Base-by-base conservation (phyloP, 1,140 invertebrate species). In the Helicorthomorpha holstii region DNA sequence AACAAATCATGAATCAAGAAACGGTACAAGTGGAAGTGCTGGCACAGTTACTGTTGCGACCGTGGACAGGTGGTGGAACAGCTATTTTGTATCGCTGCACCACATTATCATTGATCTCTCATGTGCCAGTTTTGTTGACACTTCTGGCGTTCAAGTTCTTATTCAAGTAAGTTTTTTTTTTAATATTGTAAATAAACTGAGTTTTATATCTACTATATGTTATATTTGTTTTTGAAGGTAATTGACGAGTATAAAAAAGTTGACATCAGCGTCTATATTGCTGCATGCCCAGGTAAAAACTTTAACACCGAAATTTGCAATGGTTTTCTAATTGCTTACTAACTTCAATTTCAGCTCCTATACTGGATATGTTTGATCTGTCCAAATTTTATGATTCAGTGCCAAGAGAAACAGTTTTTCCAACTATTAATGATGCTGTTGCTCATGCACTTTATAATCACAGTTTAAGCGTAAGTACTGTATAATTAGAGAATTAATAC, bases 121-220 rank as follows among this genome's bases (percentile, higher is more conserved):
- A 25, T 46, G 19, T 46, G 44, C 25, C 19, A 46, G 44, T 46
- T 46, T 46, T 25, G 21, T 46, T 21, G 44, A 46, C 44, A 46
- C 19, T 46, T 46, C 44, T 19, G 44, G 44, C 4, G 44, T 46
- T 10, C 19, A 21, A 22, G 21, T 25, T 25, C 21, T 46, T 7
- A 4, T 46, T 7, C 44, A 46, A 19, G 44, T 46, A 46, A 34
- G 29, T 16, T 34, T 34, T 16, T 34, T 34, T n/a, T n/a, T n/a
- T n/a, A n/a, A n/a, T n/a, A n/a, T n/a, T n/a, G n/a, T n/a, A n/a
- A n/a, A n/a, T n/a, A n/a, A 7, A 34, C 29, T 34, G 29, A 7
- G 16, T 34, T 34, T 34, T 34, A 16, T 16, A 34, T 16, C 7
- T 34, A 34, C 29, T 34, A 7, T 34, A 7, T 16, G 16, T 34